These are phyloP conservation scores for Manis crassicaudata DNA, from an alignment of 2,797 vertebrate genomes.

Conservation along the genomic window DNA sequence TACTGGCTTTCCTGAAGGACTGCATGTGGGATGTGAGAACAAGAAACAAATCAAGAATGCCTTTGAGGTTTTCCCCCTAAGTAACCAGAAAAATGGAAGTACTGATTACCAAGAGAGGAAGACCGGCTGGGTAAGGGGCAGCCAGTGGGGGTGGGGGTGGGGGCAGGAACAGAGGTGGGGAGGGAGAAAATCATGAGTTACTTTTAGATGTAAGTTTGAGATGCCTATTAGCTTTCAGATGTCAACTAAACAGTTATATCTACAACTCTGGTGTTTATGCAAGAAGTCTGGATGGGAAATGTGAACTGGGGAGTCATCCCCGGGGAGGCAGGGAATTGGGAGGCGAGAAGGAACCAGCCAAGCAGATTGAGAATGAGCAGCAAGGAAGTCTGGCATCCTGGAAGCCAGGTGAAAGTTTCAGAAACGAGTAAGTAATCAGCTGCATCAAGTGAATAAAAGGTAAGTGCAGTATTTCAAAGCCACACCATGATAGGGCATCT, in stretches of 20 bases:
- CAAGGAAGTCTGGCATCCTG: neutral
- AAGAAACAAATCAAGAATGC: neutral
- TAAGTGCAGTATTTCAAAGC: neutral
- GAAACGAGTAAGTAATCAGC: neutral
- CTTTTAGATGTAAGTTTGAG: neutral
- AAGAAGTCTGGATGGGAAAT: neutral
- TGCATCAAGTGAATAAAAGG: neutral
- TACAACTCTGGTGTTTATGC: neutral
- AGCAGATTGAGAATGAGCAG: neutral
- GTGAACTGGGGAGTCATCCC: neutral
- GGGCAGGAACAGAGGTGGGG: accelerated
- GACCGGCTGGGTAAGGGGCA: neutral
- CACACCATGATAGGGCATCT: neutral
- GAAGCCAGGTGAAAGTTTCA: neutral
- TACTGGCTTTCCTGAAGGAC: neutral
- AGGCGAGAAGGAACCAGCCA: neutral
- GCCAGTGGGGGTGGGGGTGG: neutral
- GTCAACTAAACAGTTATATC: neutral
- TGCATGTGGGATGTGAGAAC: neutral
- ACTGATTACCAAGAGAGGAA: too few relatives aligned
- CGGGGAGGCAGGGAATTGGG: accelerated
- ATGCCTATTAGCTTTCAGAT: neutral
- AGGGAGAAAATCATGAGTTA: neutral
- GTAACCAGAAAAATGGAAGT: neutral
- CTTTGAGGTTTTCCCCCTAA: neutral